Evolutionary conservation across 2,797 vertebrate genomes (phyloP), one percentile per base, ranked within the genome.

Genomic region (Rhinichthys osculus): DNA sequence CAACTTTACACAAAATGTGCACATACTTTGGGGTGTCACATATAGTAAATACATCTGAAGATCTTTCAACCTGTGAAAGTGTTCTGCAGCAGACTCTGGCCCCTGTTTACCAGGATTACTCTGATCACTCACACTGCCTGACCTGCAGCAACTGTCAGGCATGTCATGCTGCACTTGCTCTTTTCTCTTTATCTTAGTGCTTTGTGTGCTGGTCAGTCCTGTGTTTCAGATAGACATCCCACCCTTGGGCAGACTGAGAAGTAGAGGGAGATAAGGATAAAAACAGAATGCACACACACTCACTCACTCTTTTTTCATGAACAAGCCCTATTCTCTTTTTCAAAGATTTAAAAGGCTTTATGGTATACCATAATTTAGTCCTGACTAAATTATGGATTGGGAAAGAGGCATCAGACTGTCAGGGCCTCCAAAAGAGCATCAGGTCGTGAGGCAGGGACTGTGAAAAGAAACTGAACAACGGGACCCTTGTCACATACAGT

Each of bases 181-280:
- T 33, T 57, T 40, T 73, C 59, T 30, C 70, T 52, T 38, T 66
- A 66, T 83, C 71, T 76, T n/a, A 52, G 44, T 19, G 62, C 23
- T n/a, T n/a, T 83, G 70, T 83, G 70, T 47, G 7, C 81, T 35
- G 27, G 27, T 73, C 52, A 44, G 38, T 42, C 11, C 9, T 67
- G n/a, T 52, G 27, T 76, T 83, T 21, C 38, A 54, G 52, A 62
- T 4, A 47, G 71, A 38, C 23, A 1, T 62, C 42, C 71, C 19
- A 3, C 9, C n/a, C 17, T 66, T 38, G 21, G 14, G 72, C 13
- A 30, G 7, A 38, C 21, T 54, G 47, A n/a, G 23, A 40, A 57
- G 9, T 30, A 76, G 40, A 83, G 57, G 30, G 4, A 35, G 42
- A 83, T 40, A 40, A n/a, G 42, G 23, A 66, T 66, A 52, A 64